Evolutionary conservation across 1,140 invertebrate species (phyloP).

Genomic region (Helicoverpa armigera): DNA sequence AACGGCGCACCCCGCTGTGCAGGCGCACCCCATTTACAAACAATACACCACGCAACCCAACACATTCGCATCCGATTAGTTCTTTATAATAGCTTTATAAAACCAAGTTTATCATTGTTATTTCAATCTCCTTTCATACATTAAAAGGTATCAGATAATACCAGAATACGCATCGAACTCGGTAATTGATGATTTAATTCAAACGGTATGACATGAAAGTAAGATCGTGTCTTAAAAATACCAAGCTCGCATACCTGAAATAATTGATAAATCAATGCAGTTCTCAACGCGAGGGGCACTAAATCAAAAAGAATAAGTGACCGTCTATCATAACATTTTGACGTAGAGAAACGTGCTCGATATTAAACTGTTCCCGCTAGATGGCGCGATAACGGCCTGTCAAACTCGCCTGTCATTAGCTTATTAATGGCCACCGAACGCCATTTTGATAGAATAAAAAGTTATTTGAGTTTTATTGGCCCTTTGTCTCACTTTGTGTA

Average conservation of each 20-base stretch:
- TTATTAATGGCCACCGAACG: conserved; percentile 78
- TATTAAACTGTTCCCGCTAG: conserved; percentile 82
- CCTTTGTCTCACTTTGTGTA: conserved; percentile 44
- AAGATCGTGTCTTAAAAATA: conserved; percentile 83
- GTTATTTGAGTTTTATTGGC: conserved; percentile 67
- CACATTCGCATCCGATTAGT: conserved; percentile 68
- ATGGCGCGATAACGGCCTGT: conserved; percentile 83
- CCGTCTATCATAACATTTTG: conserved; percentile 80
- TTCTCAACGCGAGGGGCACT: conserved; percentile 77
- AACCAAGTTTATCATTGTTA: conserved; percentile 40
- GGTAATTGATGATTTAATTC: conserved; percentile 84
- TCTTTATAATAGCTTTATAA: conserved; percentile 51
- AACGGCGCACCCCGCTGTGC: conserved; percentile 70
- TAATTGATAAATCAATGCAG: conserved; percentile 86
- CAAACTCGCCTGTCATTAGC: conserved; percentile 82
- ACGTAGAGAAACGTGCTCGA: conserved; percentile 77
- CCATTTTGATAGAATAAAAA: conserved; percentile 74
- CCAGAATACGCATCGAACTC: conserved; percentile 74
- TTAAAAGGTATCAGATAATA: conserved; percentile 81
- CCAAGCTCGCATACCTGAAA: conserved; percentile 81
- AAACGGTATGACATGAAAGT: conserved; percentile 83
- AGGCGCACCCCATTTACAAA: conserved; percentile 79
- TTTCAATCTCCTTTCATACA: conserved; percentile 59
- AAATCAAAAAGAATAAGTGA: conserved; percentile 79
- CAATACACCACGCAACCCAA: conserved; percentile 71